phyloP scores from a whole-genome alignment of 2,113 vertebrate genomes.

The Syngnathoides biaculeatus region DNA sequence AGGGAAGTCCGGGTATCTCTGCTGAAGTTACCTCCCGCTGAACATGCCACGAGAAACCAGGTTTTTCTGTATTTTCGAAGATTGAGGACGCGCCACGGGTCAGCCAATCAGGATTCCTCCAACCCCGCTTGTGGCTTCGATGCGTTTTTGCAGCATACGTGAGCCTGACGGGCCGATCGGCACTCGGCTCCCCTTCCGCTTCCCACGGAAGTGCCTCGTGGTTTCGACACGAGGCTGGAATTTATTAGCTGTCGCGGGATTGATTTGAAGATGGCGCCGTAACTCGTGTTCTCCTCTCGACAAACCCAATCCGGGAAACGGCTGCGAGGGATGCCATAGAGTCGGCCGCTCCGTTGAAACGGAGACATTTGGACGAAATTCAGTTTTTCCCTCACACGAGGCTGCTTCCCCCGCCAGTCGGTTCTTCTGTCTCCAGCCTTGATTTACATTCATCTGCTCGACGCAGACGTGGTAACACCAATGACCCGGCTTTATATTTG shows the following conservation, averaged over 20 bases:
- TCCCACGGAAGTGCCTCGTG: conserved; percentile 15
- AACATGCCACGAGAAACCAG: neutral
- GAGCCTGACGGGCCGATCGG: conserved; percentile 61
- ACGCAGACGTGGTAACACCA: neutral
- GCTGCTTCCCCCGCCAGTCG: neutral
- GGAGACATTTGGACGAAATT: neutral
- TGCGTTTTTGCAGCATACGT: neutral
- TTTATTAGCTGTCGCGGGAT: neutral
- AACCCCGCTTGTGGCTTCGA: neutral
- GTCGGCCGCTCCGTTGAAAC: neutral
- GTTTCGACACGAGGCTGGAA: neutral
- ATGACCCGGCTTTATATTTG: conserved; percentile 26
- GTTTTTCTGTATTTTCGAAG: no score
- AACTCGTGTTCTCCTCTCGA: neutral
- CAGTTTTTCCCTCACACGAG: neutral
- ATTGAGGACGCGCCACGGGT: no score
- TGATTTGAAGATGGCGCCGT: neutral
- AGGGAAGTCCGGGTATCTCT: no score
- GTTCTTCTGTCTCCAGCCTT: neutral
- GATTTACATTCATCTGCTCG: neutral
- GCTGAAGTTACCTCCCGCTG: no score
- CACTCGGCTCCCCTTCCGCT: conserved; percentile 22
- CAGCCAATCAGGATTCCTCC: no score
- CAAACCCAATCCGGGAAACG: neutral
- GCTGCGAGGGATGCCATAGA: neutral